Evolutionary conservation across 2,888 invertebrate species (phyloP), one percentile per base, ranked within the genome.

Genomic region (Resseliella maxima): DNA sequence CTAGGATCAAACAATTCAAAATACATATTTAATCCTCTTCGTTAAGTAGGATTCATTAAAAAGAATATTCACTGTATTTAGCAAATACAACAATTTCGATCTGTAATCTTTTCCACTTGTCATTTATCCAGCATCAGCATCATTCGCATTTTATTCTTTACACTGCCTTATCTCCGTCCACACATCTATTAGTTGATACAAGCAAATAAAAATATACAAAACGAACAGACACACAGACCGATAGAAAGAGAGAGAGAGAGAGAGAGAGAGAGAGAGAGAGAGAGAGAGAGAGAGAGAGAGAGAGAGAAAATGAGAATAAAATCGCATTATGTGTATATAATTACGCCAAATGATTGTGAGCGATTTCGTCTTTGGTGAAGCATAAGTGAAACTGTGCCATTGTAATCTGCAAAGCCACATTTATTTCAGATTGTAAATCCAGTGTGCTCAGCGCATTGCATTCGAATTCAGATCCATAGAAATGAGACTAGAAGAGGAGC

Each of bases 251-350:
- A 59, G 24, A 59, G 59, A n/a, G 46, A 50, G 18, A 15, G 46
- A 50, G 46, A 15, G 18, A 18, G 6, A 41, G 6, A 41, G 18
- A 50, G 50, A 24, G 59, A 31, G 3, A 72, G 15, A 31, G 15
- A 72, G 18, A 72, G 24, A 59, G 59, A n/a, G 46, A 50, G 18
- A 15, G 46, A 50, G 46, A 15, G 18, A 18, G 6, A 41, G 6
- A 41, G 18, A 50, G 50, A 24, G 59, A 31, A 12, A 72, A 31
- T 3, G 15, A 72, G 18, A 72, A 35, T 31, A 27, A 35, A 31
- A 72, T 72, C 31, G 31, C 72, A 72, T 72, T 72, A 72, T 72
- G 72, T 72, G 72, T 72, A 72, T 72, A 72, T 72, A 72, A 72
- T 72, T 72, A 72, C 72, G 72, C 15, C 31, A 72, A 72, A 72